Conservation (phyloP, 2,113 vertebrate genomes). For the Atractosteus spatula region DNA sequence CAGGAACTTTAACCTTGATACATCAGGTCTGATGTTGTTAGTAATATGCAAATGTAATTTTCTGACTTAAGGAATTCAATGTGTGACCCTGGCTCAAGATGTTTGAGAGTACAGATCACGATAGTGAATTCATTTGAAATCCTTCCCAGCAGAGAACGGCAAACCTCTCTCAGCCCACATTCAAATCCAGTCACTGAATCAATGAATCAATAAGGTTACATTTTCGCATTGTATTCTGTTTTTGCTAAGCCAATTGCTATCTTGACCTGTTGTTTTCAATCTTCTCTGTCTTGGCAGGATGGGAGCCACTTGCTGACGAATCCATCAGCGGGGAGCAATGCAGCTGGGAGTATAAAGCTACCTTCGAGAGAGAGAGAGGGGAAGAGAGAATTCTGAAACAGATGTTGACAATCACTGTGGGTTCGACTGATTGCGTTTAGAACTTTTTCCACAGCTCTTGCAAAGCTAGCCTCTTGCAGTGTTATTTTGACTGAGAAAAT, state of each 20-base stretch:
- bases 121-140: neutral
- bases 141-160: neutral
- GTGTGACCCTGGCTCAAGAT: conserved; percentile 2
- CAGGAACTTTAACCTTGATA: conserved; percentile 12
- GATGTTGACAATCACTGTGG: too few relatives aligned
- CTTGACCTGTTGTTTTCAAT: conserved; percentile 3
- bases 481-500: too few relatives aligned
- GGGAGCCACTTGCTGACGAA: too few relatives aligned
- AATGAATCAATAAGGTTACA: conserved; percentile 8
- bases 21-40: neutral
- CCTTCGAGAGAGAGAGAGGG: too few relatives aligned
- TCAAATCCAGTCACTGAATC: conserved; percentile 1
- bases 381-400: too few relatives aligned
- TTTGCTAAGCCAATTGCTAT: neutral
- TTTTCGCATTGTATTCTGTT: conserved; percentile 1
- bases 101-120: neutral
- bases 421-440: too few relatives aligned
- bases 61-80: neutral
- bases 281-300: neutral
- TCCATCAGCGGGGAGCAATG: too few relatives aligned
- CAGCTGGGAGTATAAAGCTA: too few relatives aligned
- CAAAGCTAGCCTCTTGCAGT: too few relatives aligned
- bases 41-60: conserved; percentile 12
- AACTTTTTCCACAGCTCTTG: too few relatives aligned
- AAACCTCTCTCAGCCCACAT: neutral